Evolutionary conservation across 1,140 invertebrate genomes (phyloP).

Genomic region (Caenorhabditis brenneri): DNA sequence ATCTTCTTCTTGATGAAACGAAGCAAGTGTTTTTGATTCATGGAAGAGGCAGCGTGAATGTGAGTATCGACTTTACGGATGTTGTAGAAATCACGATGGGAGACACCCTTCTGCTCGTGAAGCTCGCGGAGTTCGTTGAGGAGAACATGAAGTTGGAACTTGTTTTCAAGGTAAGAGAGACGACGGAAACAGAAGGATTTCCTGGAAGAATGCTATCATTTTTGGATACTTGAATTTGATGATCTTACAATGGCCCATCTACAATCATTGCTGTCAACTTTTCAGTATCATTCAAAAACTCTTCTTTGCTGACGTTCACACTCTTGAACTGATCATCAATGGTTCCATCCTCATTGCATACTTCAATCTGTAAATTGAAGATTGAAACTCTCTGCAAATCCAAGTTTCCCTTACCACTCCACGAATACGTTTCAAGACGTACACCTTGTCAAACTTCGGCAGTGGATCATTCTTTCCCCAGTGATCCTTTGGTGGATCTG

Average conservation of each 20-base stretch:
- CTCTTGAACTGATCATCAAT: slow-evolving; percentile 59
- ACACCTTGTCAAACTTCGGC: slow-evolving; percentile 63
- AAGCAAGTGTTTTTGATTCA: slow-evolving; percentile 98
- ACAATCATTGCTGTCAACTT: slow-evolving; percentile 65
- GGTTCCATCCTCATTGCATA: slow-evolving; percentile 63
- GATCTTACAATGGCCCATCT: slow-evolving; percentile 65
- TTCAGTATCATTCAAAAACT: slow-evolving; percentile 67
- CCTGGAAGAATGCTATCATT: slow-evolving; percentile 73
- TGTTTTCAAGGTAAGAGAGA: slow-evolving; percentile 90
- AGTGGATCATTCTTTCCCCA: slow-evolving; percentile 65
- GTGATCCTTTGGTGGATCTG: slow-evolving; percentile 68
- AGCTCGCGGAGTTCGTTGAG: slow-evolving; percentile 94
- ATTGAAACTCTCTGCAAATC: not conserved
- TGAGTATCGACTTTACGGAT: slow-evolving; percentile 93
- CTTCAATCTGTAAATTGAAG: slow-evolving; percentile 56
- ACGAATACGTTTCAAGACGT: slow-evolving; percentile 55
- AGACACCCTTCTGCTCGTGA: slow-evolving; percentile 93
- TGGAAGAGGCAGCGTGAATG: slow-evolving; percentile 97
- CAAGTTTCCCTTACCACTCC: slow-evolving; percentile 58
- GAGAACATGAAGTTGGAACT: slow-evolving; percentile 93
- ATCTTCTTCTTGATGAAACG: slow-evolving; percentile 98
- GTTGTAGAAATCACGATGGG: slow-evolving; percentile 98
- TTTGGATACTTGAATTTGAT: not conserved
- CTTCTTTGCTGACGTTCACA: slow-evolving; percentile 60
- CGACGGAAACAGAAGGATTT: slow-evolving; percentile 98